These are phyloP conservation scores for Recurvirostra avosetta DNA, from an alignment of 2,113 vertebrate species.

Conservation along the genomic window DNA sequence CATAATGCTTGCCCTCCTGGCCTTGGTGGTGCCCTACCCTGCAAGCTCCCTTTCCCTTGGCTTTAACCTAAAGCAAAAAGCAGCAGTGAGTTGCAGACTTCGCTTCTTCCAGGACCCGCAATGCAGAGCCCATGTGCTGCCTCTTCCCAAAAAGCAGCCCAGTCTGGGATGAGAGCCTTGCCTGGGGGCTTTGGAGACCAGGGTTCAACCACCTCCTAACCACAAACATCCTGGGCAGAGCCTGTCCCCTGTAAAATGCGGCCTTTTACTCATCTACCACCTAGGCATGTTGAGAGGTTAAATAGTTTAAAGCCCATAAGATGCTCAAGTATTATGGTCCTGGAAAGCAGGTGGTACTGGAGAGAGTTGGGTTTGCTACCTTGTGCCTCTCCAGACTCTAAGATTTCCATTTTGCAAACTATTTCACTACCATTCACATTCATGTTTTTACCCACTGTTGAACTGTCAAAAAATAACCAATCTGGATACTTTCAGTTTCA, in stretches of 20 bases:
- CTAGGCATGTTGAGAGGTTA: background rate
- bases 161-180: background rate
- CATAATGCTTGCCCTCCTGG: background rate
- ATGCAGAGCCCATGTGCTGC: background rate
- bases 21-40: background rate
- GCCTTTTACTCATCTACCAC: background rate
- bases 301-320: background rate
- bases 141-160: background rate
- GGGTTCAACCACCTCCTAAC: background rate
- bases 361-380: background rate
- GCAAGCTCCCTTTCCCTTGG: background rate
- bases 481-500: conserved; percentile 26
- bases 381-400: background rate
- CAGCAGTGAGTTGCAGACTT: background rate
- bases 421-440: background rate
- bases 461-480: background rate
- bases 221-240: background rate
- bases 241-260: background rate
- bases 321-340: background rate
- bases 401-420: background rate
- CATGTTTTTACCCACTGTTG: background rate
- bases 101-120: background rate
- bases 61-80: background rate
- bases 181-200: background rate
- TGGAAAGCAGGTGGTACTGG: background rate